Conservation (phyloP, 1,140 invertebrate genomes). For the silkworm (Bombyx mori) region DNA sequence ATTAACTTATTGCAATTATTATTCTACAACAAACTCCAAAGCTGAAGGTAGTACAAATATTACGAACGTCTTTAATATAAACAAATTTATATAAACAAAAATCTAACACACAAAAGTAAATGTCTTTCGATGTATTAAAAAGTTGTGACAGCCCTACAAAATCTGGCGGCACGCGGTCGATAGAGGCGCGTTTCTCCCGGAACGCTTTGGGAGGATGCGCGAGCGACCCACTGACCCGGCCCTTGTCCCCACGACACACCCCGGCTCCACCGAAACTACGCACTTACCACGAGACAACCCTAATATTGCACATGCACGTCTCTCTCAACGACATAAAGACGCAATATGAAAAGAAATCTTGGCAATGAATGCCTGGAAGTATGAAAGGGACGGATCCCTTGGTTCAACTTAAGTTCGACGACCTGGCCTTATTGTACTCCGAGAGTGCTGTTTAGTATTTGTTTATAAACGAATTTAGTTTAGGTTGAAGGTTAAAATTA, state of each 20-base stretch:
- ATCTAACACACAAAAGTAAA: background rate
- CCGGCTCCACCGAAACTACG: constrained; percentile 24
- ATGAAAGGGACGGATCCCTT: too few relatives aligned
- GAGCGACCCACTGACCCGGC: constrained; percentile 67
- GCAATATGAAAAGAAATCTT: constrained; percentile 7
- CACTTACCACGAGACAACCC: constrained; percentile 18
- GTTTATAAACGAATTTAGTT: too few relatives aligned
- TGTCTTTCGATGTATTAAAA: background rate
- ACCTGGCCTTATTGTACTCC: too few relatives aligned
- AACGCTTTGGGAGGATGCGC: constrained; percentile 55
- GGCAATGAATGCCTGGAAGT: constrained; percentile 8
- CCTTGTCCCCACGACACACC: constrained; percentile 5
- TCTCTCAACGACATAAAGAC: constrained; percentile 6
- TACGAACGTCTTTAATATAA: background rate
- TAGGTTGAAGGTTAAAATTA: too few relatives aligned
- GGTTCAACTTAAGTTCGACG: too few relatives aligned
- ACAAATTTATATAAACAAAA: background rate
- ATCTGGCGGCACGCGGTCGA: constrained; percentile 54
- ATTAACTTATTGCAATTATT: too few relatives aligned
- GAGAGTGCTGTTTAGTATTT: too few relatives aligned
- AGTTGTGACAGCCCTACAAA: constrained; percentile 40
- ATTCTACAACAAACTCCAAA: too few relatives aligned
- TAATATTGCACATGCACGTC: constrained; percentile 17
- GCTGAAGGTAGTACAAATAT: background rate
- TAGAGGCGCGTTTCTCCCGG: constrained; percentile 59